These are phyloP conservation scores for Ophion costatus DNA, from an alignment of 2,888 invertebrate species.

Conservation along the genomic window DNA sequence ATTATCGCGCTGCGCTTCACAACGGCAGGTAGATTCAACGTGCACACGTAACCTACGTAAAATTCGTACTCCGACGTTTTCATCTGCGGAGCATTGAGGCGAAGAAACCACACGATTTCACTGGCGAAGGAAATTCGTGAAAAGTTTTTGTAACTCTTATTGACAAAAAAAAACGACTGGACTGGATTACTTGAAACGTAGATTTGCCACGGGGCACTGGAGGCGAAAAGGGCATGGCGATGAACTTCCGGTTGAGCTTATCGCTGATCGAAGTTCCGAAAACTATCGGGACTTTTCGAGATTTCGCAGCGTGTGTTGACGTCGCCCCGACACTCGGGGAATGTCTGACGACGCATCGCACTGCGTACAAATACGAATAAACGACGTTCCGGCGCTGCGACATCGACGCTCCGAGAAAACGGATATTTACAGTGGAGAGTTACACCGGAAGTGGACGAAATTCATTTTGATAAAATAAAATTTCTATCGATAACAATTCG, in stretches of 20 bases:
- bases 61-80: neutral
- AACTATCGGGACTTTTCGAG: neutral
- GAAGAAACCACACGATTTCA: too few species aligned
- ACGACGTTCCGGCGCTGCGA: neutral
- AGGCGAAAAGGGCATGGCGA: neutral
- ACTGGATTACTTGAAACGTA: neutral
- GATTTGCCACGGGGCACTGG: neutral
- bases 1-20: conserved; percentile 29
- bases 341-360: conserved; percentile 30
- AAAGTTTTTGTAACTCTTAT: too few species aligned
- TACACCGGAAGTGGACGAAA: neutral
- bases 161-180: too few species aligned
- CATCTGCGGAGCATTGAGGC: neutral
- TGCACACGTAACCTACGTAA: conserved; percentile 11
- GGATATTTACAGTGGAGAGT: conserved; percentile 18
- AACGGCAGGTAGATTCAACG: conserved; percentile 16
- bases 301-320: neutral
- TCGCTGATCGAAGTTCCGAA: neutral
- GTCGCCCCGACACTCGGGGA: conserved; percentile 16
- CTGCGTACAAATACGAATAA: neutral
- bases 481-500: neutral
- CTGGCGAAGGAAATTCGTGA: too few species aligned
- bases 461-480: neutral
- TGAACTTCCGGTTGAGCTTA: neutral
- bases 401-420: neutral